Evolutionary conservation across 2,888 invertebrate species (phyloP).

Genomic region (Buathra laborator): DNA sequence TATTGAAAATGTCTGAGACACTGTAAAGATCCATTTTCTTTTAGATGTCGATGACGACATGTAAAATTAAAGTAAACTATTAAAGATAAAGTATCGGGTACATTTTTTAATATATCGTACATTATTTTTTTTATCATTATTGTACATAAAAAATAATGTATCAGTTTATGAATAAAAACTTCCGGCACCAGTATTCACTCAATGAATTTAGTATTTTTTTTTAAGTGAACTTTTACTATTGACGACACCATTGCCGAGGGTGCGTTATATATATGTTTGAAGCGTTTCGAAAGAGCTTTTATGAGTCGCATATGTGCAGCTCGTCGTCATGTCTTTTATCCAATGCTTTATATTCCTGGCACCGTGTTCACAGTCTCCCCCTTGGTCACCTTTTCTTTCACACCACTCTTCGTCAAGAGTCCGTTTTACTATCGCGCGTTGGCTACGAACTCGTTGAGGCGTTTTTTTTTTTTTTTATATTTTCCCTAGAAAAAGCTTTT

Average conservation of each 20-base stretch:
- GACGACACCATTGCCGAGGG: constrained; percentile 6
- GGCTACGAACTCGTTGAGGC: constrained; percentile 5
- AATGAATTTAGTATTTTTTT: neutral
- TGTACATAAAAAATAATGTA: neutral
- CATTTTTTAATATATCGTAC: neutral
- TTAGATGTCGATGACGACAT: too few species aligned
- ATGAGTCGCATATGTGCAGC: constrained; percentile 81
- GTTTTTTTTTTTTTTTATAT: neutral
- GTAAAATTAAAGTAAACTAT: neutral
- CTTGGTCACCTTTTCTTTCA: constrained; percentile 53
- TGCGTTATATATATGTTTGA: constrained; percentile 13
- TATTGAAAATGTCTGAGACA: too few species aligned
- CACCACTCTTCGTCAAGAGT: constrained; percentile 35
- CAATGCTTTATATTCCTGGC: constrained; percentile 81
- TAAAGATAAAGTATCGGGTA: neutral
- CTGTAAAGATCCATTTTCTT: too few species aligned
- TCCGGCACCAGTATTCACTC: neutral
- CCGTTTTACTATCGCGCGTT: constrained; percentile 31
- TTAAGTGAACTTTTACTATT: neutral
- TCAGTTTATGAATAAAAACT: neutral
- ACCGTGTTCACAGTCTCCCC: constrained; percentile 72
- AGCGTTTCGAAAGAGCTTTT: constrained; percentile 76
- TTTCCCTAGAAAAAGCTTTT: constrained; percentile 19
- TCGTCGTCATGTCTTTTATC: constrained; percentile 76
- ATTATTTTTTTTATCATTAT: neutral